phyloP scores from a whole-genome alignment of 1,140 invertebrate species.

The Rhopalosiphum maidis region DNA sequence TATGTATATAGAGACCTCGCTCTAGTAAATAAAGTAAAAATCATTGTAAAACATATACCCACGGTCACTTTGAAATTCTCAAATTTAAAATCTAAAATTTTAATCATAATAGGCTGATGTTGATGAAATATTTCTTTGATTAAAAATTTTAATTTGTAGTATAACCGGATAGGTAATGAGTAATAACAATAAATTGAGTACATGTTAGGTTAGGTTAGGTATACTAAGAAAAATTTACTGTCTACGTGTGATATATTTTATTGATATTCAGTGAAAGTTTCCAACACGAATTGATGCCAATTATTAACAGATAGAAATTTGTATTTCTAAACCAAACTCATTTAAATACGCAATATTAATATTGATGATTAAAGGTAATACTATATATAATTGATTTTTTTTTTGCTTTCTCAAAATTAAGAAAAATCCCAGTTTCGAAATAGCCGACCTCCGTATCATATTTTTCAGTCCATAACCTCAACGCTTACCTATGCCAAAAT shows the following conservation, averaged over 20 bases:
- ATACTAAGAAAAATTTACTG: not conserved
- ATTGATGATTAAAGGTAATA: not conserved
- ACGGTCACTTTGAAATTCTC: not conserved
- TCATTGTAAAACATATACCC: not conserved
- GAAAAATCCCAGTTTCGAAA: conserved; percentile 20
- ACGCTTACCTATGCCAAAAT: conserved; percentile 3
- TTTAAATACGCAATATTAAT: conserved; percentile 26
- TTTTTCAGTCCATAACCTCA: conserved; percentile 41
- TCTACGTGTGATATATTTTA: not conserved
- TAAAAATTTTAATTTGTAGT: not conserved
- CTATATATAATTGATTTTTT: not conserved
- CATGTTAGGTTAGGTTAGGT: not conserved
- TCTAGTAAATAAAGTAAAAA: not conserved
- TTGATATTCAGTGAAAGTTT: conserved; percentile 25
- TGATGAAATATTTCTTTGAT: not conserved
- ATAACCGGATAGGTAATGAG: not conserved
- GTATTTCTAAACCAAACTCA: not conserved
- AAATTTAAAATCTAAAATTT: not conserved
- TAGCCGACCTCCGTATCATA: conserved; percentile 16
- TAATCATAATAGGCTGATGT: not conserved
- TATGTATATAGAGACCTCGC: not conserved
- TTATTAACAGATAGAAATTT: conserved; percentile 18
- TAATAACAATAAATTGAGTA: not conserved
- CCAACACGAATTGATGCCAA: not conserved
- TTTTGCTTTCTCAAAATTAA: conserved; percentile 12